A percentile compares a stretch with the other conserved stretches of the same genome.
phyloP scores from a whole-genome alignment of 2,888 invertebrate genomes.

The Exephanes ischioxanthus region DNA sequence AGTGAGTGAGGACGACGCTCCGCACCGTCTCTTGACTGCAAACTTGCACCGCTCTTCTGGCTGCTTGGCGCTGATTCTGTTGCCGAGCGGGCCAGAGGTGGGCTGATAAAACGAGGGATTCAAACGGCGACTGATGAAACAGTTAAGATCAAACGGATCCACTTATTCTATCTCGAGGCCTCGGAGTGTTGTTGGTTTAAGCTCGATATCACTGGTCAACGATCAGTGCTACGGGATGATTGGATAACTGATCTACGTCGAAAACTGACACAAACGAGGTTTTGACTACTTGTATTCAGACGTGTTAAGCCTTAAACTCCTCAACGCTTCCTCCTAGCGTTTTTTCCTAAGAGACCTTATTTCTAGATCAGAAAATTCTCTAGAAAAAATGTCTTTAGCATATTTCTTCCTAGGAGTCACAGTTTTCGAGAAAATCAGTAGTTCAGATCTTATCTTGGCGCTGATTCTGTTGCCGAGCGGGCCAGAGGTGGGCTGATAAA shows the following conservation, averaged over 20 bases:
- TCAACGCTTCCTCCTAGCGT: background rate
- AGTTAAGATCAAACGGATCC: slow-evolving; percentile 12
- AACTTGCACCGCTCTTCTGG: background rate
- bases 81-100: slow-evolving; percentile 15
- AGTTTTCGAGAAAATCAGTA: background rate
- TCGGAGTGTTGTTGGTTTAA: background rate
- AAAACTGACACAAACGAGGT: background rate
- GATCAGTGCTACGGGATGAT: background rate
- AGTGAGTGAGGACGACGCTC: background rate
- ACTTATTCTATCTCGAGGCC: background rate
- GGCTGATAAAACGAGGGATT: slow-evolving; percentile 26
- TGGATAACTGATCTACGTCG: background rate
- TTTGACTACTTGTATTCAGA: no score
- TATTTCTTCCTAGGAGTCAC: background rate
- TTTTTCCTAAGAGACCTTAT: background rate
- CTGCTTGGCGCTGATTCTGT: slow-evolving; percentile 24
- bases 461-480: slow-evolving; percentile 2
- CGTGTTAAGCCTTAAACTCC: background rate
- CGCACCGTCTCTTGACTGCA: background rate
- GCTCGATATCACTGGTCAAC: background rate
- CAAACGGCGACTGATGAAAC: background rate
- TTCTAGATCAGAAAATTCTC: background rate
- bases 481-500: slow-evolving; percentile 26
- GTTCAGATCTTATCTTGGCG: background rate
- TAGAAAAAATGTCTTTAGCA: background rate